Conservation (phyloP, 2,888 invertebrate species). For the Acholoe squamosa region DNA sequence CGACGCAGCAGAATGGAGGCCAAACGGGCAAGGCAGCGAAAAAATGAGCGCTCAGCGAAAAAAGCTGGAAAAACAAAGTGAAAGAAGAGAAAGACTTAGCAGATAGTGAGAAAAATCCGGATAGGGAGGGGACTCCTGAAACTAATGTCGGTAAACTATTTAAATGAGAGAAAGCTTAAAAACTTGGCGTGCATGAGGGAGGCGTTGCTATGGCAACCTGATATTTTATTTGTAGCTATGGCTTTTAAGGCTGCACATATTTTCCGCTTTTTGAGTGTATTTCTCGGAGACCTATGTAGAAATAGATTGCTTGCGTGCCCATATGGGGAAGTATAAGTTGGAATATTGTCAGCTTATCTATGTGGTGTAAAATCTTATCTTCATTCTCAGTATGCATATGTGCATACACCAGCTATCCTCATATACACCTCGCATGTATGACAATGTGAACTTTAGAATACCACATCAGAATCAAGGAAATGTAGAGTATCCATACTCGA, state of each 20-base stretch:
- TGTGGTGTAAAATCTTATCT: too few relatives aligned
- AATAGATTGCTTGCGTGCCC: neutral
- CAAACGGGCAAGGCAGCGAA: conserved; percentile 18
- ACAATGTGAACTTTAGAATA: too few relatives aligned
- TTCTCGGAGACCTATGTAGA: neutral
- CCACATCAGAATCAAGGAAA: too few relatives aligned
- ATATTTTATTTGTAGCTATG: conserved; percentile 21
- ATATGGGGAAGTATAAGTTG: neutral
- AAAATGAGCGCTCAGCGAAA: neutral
- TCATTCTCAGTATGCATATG: too few relatives aligned
- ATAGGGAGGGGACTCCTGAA: neutral
- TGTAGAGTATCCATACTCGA: too few relatives aligned
- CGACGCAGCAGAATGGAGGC: conserved; percentile 12
- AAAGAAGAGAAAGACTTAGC: conserved; percentile 1
- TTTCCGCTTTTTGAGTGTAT: neutral
- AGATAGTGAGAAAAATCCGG: conserved; percentile 9
- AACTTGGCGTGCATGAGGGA: neutral
- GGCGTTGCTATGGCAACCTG: neutral
- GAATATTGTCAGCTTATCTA: neutral
- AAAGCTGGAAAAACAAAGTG: neutral
- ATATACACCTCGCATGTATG: too few relatives aligned
- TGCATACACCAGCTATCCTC: neutral
- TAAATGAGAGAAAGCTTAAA: neutral
- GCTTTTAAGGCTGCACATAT: neutral
- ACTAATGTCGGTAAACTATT: conserved; percentile 37